Evolutionary conservation across 2,888 invertebrate species (phyloP).

Genomic region (Lasiommata megera): DNA sequence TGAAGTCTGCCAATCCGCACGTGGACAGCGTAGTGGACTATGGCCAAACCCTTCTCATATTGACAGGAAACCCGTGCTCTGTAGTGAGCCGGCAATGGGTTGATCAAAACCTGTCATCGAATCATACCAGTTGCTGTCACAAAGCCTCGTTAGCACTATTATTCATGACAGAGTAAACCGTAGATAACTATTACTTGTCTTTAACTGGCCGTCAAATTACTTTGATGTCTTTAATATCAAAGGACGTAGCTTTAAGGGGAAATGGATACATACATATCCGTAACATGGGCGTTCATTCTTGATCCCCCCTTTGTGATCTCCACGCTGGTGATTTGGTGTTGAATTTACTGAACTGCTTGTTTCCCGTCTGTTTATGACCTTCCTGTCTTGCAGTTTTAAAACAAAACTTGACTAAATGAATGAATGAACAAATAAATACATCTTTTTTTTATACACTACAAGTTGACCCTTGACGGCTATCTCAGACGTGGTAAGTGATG

Average conservation of each 20-base stretch:
- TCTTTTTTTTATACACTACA: no score
- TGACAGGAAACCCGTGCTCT: no score
- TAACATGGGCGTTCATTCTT: conserved; percentile 5
- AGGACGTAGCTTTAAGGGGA: neutral
- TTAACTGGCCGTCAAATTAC: neutral
- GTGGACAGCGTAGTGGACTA: no score
- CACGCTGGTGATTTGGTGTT: neutral
- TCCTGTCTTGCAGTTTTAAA: no score
- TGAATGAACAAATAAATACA: no score
- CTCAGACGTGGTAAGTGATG: no score
- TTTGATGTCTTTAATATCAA: conserved; percentile 11
- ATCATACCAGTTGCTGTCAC: neutral
- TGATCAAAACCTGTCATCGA: neutral
- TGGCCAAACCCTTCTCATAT: no score
- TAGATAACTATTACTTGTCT: neutral
- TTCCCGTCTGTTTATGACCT: neutral
- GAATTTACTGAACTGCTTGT: conserved; percentile 1
- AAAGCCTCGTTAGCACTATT: neutral
- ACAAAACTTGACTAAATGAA: no score
- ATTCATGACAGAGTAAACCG: neutral
- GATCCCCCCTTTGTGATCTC: conserved; percentile 6
- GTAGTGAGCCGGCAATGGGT: no score
- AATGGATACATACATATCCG: conserved; percentile 14
- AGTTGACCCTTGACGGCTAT: no score
- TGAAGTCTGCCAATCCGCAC: no score